Evolutionary conservation across 2,888 invertebrate species (phyloP), one percentile per base, ranked within the genome.

Genomic region (Ditula angustiorana): DNA sequence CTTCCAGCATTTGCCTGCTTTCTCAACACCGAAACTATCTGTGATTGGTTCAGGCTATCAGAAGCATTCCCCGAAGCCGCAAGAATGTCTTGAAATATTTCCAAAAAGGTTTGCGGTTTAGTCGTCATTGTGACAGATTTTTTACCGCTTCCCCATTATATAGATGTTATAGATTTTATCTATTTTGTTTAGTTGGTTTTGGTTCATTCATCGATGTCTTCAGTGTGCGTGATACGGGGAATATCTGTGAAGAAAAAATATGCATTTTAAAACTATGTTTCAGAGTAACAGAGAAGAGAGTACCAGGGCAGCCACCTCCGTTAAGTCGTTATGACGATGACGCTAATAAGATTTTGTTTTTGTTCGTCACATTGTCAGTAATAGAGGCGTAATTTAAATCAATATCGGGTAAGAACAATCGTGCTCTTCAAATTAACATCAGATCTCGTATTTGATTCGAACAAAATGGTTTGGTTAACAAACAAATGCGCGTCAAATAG

Each of bases 1-100:
- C 75, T 76, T 0, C 75, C 79, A 0, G 78, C 81, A 0, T 77
- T 79, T 0, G 90, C 83, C 68, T 90, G 87, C 67, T 90, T 87
- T 28, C 90, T 76, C 13, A 92, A 67, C 3, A 84, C 84, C 0
- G 87, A 85, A 24, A 89, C 71, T 37, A 92, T 90, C 67, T 87
- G 86, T 0, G 86, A 85, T 69, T 91, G 88, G 75, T 92, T 90
- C 59, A 90, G 81, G 13, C 67, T 80, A 3, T 87, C 86, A 0
- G 90, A 81, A 0, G 86, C 81, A 66, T 90, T 90, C 0, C 87
- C 90, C n/a, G 90, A 89, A 8, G 90, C 90, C 0, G 90, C 90
- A 1, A 90, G 76, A 23, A 91, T 90, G 69, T 90, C 87, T 79
- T 91, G 88, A 81, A 92, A 92, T 71, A 92, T 90, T 28, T 89